Evolutionary conservation across 2,888 invertebrate species (phyloP).

Genomic region (Aphodius granarius): DNA sequence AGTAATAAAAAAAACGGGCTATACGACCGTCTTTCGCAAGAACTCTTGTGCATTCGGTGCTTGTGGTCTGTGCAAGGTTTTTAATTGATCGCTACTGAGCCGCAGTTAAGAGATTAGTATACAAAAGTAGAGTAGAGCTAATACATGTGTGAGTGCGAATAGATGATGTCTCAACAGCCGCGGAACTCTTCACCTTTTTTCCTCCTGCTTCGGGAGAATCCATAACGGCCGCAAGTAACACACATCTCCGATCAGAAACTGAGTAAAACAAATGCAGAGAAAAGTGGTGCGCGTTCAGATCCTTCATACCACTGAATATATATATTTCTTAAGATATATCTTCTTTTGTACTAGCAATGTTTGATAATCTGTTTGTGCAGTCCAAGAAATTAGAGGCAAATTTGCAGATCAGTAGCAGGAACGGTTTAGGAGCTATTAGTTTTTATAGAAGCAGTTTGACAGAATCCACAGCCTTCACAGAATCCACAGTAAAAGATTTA

Average conservation of each 20-base stretch:
- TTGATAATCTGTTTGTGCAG: too few species aligned
- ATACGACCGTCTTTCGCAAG: slow-evolving; percentile 7
- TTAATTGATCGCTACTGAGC: neutral
- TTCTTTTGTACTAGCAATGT: too few species aligned
- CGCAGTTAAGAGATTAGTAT: neutral
- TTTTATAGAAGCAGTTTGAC: too few species aligned
- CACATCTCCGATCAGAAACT: slow-evolving; percentile 54
- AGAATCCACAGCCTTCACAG: too few species aligned
- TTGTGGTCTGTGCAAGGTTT: slow-evolving; percentile 8
- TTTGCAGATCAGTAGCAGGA: too few species aligned
- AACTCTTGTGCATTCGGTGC: slow-evolving; percentile 3
- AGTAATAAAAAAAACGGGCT: slow-evolving; percentile 4
- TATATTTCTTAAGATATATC: too few species aligned
- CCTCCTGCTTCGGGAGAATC: slow-evolving; percentile 57
- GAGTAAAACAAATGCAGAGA: slow-evolving; percentile 45
- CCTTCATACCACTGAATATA: neutral
- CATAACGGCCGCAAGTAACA: slow-evolving; percentile 54
- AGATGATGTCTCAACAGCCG: slow-evolving; percentile 52
- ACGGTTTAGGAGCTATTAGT: too few species aligned
- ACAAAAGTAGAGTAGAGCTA: slow-evolving; percentile 38
- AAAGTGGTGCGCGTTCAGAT: slow-evolving; percentile 44
- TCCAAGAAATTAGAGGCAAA: too few species aligned
- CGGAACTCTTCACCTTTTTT: slow-evolving; percentile 66
- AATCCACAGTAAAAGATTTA: too few species aligned
- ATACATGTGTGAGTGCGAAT: slow-evolving; percentile 54